Percentiles rank a stretch among this genome's conserved stretches.
Conservation (phyloP, 2,797 vertebrate species). For the Myotis daubentonii region DNA sequence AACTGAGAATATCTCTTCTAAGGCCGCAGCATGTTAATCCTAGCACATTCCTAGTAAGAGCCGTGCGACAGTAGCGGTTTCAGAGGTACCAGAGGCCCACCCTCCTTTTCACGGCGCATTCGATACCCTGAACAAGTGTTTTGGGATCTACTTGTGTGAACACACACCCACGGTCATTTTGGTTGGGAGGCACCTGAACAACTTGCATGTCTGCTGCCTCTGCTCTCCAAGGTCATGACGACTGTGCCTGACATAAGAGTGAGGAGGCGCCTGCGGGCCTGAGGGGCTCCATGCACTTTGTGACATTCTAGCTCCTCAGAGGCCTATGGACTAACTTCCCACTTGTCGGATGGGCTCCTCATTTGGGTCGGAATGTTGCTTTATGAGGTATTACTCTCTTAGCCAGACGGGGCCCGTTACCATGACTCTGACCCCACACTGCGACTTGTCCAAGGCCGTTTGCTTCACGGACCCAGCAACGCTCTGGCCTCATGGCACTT, state of each 20-base stretch:
- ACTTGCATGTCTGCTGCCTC: fast-evolving
- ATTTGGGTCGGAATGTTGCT: not conserved
- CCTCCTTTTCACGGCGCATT: fast-evolving
- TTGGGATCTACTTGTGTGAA: too few relatives aligned
- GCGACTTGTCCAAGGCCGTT: not conserved
- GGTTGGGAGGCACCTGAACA: not conserved
- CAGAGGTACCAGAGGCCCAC: not conserved
- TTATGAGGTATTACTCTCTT: too few relatives aligned
- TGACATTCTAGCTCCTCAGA: not conserved
- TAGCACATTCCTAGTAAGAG: too few relatives aligned
- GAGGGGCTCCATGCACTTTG: fast-evolving
- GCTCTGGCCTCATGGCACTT: not conserved
- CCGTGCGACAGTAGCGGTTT: too few relatives aligned
- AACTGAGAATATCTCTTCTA: not conserved
- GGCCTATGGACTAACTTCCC: not conserved
- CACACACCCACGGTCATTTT: too few relatives aligned
- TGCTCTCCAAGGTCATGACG: not conserved
- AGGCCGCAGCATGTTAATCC: not conserved
- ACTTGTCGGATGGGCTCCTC: fast-evolving
- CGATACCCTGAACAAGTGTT: fast-evolving
- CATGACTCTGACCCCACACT: fast-evolving
- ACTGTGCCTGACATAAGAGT: fast-evolving
- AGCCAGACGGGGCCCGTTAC: too few relatives aligned
- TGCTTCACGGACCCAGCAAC: not conserved
- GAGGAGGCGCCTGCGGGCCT: fast-evolving